phyloP scores from a whole-genome alignment of 2,113 vertebrate genomes.

The Arizona elegans region DNA sequence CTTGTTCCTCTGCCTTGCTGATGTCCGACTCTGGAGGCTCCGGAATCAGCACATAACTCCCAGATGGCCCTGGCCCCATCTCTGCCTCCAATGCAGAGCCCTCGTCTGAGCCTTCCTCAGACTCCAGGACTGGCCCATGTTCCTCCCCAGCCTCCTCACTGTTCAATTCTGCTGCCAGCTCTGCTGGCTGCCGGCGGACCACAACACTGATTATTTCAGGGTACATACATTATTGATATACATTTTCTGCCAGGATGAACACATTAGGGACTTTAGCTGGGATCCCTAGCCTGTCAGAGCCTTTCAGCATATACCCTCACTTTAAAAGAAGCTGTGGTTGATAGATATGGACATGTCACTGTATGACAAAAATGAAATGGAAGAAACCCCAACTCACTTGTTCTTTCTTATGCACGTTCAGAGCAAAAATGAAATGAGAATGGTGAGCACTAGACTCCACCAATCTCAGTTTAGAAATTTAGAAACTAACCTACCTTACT shows the following conservation, averaged over 20 bases:
- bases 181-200: too few species aligned
- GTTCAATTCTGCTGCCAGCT: too few species aligned
- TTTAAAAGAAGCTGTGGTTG: not conserved
- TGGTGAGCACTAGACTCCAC: not conserved
- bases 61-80: too few species aligned
- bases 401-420: not conserved
- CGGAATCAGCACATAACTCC: too few species aligned
- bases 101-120: too few species aligned
- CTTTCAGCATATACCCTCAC: not conserved
- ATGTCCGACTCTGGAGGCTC: too few species aligned
- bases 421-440: not conserved
- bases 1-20: too few species aligned
- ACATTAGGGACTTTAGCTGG: constrained; percentile 15
- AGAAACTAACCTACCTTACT: not conserved
- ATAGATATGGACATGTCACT: not conserved
- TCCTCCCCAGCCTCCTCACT: too few species aligned
- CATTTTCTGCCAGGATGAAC: not conserved
- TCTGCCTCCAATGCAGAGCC: too few species aligned
- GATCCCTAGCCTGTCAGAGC: not conserved
- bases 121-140: too few species aligned
- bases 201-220: not conserved
- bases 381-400: not conserved
- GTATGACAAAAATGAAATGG: not conserved
- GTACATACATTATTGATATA: not conserved
- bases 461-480: not conserved